Evolutionary conservation across 2,888 invertebrate genomes (phyloP).

Genomic region (Oligia latruncula): DNA sequence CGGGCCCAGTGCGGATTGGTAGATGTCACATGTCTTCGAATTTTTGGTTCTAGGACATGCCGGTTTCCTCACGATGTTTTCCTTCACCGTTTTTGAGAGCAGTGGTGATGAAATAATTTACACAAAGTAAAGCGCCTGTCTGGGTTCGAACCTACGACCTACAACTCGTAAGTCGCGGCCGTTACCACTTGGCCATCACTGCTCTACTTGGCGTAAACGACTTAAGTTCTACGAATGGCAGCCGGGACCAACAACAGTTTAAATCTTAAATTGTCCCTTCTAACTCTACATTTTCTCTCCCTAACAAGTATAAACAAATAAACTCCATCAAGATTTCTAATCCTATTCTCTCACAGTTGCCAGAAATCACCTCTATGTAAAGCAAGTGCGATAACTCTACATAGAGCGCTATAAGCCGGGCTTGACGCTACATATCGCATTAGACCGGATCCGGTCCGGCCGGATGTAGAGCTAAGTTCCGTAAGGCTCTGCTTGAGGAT

Average conservation of each 20-base stretch:
- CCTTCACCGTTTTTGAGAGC: no score
- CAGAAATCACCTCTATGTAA: constrained; percentile 9
- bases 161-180: no score
- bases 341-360: background rate
- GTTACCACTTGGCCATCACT: no score
- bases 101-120: no score
- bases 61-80: no score
- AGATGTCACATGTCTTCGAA: no score
- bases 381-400: constrained; percentile 62
- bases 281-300: background rate
- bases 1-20: no score
- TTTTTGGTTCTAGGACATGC: no score
- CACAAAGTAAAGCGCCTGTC: no score
- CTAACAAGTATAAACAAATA: background rate
- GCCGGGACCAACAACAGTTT: background rate
- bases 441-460: constrained; percentile 78
- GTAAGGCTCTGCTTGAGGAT: constrained; percentile 41
- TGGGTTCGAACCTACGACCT: no score
- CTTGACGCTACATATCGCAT: constrained; percentile 77
- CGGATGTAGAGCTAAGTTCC: constrained; percentile 77
- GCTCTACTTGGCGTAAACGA: no score
- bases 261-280: background rate
- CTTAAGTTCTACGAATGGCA: background rate
- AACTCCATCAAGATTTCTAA: constrained; percentile 2
- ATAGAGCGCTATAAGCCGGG: constrained; percentile 75